Evolutionary conservation across 2,888 invertebrate genomes (phyloP).

Genomic region (Dione vanillae): DNA sequence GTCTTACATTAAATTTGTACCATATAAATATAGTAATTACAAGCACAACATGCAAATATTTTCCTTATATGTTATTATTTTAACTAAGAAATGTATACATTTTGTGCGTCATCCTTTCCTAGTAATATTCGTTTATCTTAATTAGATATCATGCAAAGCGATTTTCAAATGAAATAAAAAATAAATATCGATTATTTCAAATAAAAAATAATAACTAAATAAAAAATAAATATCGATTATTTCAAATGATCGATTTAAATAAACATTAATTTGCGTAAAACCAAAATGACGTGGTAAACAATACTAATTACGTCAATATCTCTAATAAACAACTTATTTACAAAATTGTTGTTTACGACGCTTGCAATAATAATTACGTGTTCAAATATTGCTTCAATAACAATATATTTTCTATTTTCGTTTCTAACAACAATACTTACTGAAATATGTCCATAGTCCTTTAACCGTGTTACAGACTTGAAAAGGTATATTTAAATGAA

Average conservation of each 20-base stretch:
- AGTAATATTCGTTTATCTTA: too few species aligned
- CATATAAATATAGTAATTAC: background rate
- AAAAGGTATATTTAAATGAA: slow-evolving; percentile 50
- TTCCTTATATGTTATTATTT: background rate
- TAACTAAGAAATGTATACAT: too few species aligned
- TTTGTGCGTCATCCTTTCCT: too few species aligned
- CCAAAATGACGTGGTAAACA: slow-evolving; percentile 6
- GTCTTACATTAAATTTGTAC: too few species aligned
- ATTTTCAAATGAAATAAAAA: too few species aligned
- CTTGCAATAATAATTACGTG: background rate
- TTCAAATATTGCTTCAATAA: background rate
- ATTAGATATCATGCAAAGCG: too few species aligned
- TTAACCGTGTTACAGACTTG: slow-evolving; percentile 78
- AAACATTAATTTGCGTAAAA: slow-evolving; percentile 8
- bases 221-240: slow-evolving; percentile 6
- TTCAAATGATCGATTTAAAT: background rate
- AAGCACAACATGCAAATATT: background rate
- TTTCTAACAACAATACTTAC: slow-evolving; percentile 62
- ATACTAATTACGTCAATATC: slow-evolving; percentile 16
- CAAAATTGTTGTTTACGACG: background rate
- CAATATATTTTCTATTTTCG: background rate
- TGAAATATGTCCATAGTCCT: slow-evolving; percentile 69
- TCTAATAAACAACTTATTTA: too few species aligned
- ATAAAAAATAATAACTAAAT: too few species aligned
- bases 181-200: slow-evolving; percentile 3